phyloP scores from a whole-genome alignment of 2,797 vertebrate genomes.

The Carcharodon carcharias region DNA sequence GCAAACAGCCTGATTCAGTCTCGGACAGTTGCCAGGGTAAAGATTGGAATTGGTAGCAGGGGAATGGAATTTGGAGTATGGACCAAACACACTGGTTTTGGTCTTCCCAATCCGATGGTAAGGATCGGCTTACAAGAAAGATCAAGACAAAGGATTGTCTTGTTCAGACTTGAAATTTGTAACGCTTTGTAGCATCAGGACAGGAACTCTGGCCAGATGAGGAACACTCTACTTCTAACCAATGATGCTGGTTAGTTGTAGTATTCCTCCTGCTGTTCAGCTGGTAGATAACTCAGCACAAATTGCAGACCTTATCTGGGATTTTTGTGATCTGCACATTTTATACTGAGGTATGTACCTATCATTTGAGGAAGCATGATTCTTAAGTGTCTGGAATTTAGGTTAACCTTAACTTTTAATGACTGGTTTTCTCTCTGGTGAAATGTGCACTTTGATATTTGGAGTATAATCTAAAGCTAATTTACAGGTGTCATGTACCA shows the following conservation, averaged over 20 bases:
- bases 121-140: too few species aligned
- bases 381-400: neutral
- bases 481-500: constrained; percentile 75
- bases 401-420: neutral
- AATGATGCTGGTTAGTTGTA: neutral
- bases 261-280: neutral
- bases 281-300: neutral
- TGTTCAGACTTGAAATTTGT: neutral
- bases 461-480: neutral
- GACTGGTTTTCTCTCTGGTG: neutral
- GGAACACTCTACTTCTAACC: neutral
- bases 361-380: neutral
- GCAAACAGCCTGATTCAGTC: neutral
- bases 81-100: neutral
- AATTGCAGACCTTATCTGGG: neutral
- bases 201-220: neutral
- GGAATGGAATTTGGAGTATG: neutral
- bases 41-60: neutral
- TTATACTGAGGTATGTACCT: too few species aligned
- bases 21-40: neutral
- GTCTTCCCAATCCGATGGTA: neutral
- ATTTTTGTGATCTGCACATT: neutral
- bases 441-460: neutral
- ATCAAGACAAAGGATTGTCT: neutral
- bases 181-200: neutral